Conservation (phyloP, 2,888 invertebrate species). For the Linyphia triangularis region DNA sequence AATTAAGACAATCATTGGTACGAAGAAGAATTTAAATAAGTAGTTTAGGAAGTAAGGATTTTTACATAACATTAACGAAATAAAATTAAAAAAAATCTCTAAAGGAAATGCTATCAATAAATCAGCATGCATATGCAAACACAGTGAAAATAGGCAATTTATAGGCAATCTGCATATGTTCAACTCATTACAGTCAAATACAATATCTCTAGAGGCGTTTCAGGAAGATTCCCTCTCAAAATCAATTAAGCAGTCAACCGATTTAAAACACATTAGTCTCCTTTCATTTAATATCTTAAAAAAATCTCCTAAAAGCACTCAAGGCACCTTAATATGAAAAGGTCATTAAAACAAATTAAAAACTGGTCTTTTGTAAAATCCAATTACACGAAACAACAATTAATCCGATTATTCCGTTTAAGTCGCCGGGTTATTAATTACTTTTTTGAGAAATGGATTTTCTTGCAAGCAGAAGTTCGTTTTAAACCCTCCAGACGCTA, state of each 20-base stretch:
- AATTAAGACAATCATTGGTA: no score
- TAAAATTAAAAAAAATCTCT: no score
- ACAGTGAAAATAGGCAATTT: no score
- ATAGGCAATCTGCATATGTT: no score
- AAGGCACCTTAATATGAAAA: background rate
- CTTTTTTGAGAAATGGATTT: background rate
- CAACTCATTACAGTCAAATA: no score
- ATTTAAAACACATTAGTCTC: background rate
- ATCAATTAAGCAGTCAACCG: background rate
- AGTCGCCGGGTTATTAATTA: conserved; percentile 44
- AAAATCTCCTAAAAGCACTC: background rate
- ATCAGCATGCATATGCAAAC: no score
- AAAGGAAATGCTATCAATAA: no score
- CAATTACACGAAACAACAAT: conserved; percentile 43
- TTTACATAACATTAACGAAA: no score
- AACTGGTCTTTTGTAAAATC: conserved; percentile 37
- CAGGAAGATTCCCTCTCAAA: background rate
- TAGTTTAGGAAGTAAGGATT: no score
- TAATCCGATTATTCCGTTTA: conserved; percentile 54
- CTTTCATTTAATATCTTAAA: background rate
- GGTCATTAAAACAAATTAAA: conserved; percentile 53
- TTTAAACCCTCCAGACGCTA: no score
- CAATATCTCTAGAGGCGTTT: background rate
- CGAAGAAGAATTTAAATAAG: no score
- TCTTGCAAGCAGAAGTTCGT: no score